A percentile compares a stretch with the other conserved stretches of the same genome.
These are phyloP conservation scores for Pemphigus obesinymphae DNA, from an alignment of 1,140 invertebrate species.

Conservation along the genomic window DNA sequence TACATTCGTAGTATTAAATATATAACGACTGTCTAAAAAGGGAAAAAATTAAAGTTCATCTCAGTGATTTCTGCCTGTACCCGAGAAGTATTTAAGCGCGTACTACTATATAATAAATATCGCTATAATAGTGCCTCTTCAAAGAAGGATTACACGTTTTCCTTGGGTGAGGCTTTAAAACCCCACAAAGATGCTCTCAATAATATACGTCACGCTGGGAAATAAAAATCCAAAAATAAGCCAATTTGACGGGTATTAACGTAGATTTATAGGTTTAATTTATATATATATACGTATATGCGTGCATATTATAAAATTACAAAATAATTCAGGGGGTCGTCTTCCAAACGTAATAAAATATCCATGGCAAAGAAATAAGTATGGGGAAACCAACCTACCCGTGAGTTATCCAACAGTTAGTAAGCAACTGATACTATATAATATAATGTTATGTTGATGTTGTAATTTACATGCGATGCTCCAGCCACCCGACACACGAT, in stretches of 20 bases:
- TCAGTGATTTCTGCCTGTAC: not conserved
- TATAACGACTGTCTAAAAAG: not conserved
- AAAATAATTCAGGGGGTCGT: not conserved
- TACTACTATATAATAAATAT: too few relatives aligned
- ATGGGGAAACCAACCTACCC: too few relatives aligned
- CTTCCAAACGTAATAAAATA: not conserved
- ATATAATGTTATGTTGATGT: too few relatives aligned
- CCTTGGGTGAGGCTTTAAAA: not conserved
- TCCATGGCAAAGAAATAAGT: not conserved
- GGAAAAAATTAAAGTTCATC: not conserved
- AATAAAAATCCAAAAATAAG: not conserved
- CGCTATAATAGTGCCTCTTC: not conserved
- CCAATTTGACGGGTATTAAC: not conserved
- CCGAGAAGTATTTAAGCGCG: not conserved
- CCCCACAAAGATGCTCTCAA: not conserved
- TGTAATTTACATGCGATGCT: too few relatives aligned
- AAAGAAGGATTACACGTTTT: slow-evolving; percentile 1
- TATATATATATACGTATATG: not conserved
- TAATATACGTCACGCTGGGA: not conserved
- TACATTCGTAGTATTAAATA: not conserved
- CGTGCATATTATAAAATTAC: too few relatives aligned
- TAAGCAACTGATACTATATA: too few relatives aligned
- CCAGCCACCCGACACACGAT: too few relatives aligned
- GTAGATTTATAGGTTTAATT: not conserved
- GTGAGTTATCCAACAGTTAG: too few relatives aligned